Percentiles rank a stretch among this genome's conserved stretches.
These are phyloP conservation scores for Synchiropus splendidus DNA, from an alignment of 2,113 vertebrate species.

Conservation along the genomic window DNA sequence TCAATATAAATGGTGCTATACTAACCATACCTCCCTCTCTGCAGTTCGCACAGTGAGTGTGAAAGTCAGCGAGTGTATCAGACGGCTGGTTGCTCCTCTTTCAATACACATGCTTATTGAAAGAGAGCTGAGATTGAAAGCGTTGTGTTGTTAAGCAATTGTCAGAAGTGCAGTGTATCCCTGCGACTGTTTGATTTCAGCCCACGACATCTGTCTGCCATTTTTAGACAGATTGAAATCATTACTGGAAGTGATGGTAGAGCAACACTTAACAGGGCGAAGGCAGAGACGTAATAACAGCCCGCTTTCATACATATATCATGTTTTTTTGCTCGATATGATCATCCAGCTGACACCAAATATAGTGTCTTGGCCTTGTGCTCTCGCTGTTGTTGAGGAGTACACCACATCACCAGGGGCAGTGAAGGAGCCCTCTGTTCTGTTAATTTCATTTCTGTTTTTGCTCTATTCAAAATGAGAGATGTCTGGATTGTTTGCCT, in stretches of 20 bases:
- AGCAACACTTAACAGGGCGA: constrained; percentile 15
- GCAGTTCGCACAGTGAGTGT: constrained; percentile 1
- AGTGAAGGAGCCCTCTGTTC: constrained; percentile 9
- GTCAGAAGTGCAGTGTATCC: constrained; percentile 1
- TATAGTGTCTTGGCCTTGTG: constrained; percentile 3
- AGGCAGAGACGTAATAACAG: constrained; percentile 24
- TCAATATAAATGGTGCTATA: constrained; percentile 25
- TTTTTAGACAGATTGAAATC: constrained; percentile 47
- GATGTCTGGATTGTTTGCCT: constrained; percentile 21
- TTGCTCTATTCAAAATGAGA: constrained; percentile 13
- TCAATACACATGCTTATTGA: constrained; percentile 7
- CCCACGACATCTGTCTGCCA: constrained; percentile 35
- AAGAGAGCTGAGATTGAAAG: constrained; percentile 15
- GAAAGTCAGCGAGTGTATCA: no score
- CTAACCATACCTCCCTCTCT: constrained; percentile 14
- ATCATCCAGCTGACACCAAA: constrained; percentile 11
- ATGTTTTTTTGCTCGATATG: no score
- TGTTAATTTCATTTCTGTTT: constrained; percentile 11
- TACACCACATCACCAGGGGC: not conserved
- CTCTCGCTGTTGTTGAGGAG: constrained; percentile 12
- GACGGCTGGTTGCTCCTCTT: no score
- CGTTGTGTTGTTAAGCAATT: not conserved
- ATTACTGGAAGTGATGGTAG: constrained; percentile 47
- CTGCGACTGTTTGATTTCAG: constrained; percentile 6
- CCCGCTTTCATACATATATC: constrained; percentile 4